Conservation (phyloP, 2,888 invertebrate species). For the Flexamia atlantica region DNA sequence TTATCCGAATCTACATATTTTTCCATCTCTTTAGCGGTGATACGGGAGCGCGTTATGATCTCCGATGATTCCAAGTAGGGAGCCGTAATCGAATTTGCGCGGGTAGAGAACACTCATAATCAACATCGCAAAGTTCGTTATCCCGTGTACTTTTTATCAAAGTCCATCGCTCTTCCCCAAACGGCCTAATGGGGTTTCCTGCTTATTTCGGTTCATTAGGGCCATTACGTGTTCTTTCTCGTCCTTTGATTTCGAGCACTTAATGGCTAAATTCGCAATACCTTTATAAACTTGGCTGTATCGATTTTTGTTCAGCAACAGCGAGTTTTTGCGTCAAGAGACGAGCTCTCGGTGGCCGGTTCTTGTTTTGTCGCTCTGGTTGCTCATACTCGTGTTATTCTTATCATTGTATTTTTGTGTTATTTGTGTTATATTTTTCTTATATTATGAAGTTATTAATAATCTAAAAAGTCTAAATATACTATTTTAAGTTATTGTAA, state of each 20-base stretch:
- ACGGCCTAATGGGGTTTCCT: conserved; percentile 34
- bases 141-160: conserved; percentile 56
- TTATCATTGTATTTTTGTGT: too few species aligned
- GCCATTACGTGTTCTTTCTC: conserved; percentile 44
- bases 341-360: too few species aligned
- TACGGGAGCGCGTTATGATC: conserved; percentile 45
- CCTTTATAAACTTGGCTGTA: background rate
- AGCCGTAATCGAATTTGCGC: conserved; percentile 25
- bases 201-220: conserved; percentile 60
- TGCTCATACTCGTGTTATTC: too few species aligned
- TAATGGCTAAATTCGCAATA: conserved; percentile 11
- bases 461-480: too few species aligned
- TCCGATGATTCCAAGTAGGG: conserved; percentile 30
- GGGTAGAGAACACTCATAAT: conserved; percentile 45
- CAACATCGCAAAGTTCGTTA: conserved; percentile 57
- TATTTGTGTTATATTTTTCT: too few species aligned
- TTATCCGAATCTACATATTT: conserved; percentile 67
- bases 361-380: too few species aligned
- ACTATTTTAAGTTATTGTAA: too few species aligned
- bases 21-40: conserved; percentile 65
- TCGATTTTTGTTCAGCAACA: background rate
- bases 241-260: conserved; percentile 53
- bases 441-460: too few species aligned
- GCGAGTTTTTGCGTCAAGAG: too few species aligned
- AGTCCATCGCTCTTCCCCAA: conserved; percentile 34